phyloP scores from a whole-genome alignment of 23 tunicate genomes.

The Diplosoma virens region DNA sequence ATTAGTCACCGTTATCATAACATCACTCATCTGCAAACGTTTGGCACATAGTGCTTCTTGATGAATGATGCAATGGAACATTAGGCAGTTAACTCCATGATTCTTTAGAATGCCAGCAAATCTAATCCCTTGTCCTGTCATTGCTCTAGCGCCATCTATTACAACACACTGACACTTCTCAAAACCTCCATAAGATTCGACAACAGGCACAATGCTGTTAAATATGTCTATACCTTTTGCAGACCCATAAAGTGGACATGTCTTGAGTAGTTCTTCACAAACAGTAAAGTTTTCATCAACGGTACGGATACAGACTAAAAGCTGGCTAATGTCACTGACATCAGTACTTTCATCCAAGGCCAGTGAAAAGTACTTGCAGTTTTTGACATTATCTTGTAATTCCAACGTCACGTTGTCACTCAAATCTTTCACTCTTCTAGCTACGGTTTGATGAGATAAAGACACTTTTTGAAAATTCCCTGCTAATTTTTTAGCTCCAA shows the following conservation, averaged over 20 bases:
- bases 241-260: slow-evolving; percentile 4
- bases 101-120: too few relatives aligned
- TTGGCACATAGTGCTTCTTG: too few relatives aligned
- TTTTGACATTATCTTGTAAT: background rate
- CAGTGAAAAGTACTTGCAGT: slow-evolving; percentile 1
- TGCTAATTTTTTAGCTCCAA: slow-evolving; percentile 1
- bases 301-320: background rate
- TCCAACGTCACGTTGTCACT: background rate
- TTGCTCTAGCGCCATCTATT: too few relatives aligned
- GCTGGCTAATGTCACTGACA: slow-evolving; percentile 6
- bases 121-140: too few relatives aligned
- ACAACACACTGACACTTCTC: too few relatives aligned
- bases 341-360: slow-evolving; percentile 18
- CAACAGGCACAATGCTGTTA: slow-evolving; percentile 1
- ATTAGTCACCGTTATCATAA: too few relatives aligned
- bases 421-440: slow-evolving; percentile 9
- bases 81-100: too few relatives aligned
- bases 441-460: slow-evolving; percentile 13
- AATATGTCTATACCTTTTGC: slow-evolving; percentile 8
- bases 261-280: slow-evolving; percentile 9
- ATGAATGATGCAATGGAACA: too few relatives aligned
- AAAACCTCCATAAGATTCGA: too few relatives aligned
- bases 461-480: slow-evolving; percentile 8
- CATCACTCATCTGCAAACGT: too few relatives aligned
- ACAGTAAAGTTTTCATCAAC: slow-evolving; percentile 11